Evolutionary conservation across 2,113 vertebrate species (phyloP).

Genomic region (Festucalex cinctus): DNA sequence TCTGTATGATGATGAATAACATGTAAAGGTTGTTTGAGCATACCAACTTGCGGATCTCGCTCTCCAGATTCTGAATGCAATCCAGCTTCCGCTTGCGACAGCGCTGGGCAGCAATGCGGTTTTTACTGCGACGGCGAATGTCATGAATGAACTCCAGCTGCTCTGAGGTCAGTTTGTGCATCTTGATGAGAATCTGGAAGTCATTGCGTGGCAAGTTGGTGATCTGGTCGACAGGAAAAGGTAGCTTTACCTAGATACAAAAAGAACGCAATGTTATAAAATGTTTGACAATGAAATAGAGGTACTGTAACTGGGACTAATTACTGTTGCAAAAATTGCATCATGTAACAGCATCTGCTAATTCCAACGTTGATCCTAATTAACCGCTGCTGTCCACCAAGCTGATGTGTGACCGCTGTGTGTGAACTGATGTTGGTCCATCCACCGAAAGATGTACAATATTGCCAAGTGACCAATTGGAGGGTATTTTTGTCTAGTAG

Average conservation of each 20-base stretch:
- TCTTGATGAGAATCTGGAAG: slow-evolving; percentile 98
- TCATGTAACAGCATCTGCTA: not conserved
- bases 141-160: slow-evolving; percentile 95
- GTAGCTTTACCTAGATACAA: slow-evolving; percentile 84
- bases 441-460: not conserved
- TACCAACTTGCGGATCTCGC: slow-evolving; percentile 92
- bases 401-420: not conserved
- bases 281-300: not conserved
- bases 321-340: not conserved
- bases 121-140: slow-evolving; percentile 90
- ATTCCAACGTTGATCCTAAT: not conserved
- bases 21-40: not conserved
- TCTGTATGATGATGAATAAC: not conserved
- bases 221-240: slow-evolving; percentile 94
- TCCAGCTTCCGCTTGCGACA: slow-evolving; percentile 96
- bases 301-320: not conserved
- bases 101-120: slow-evolving; percentile 91
- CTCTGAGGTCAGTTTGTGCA: slow-evolving; percentile 94
- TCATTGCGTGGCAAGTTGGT: slow-evolving; percentile 94
- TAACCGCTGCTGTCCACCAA: not conserved
- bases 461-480: not conserved
- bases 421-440: not conserved
- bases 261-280: not conserved
- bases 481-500: not conserved
- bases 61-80: slow-evolving; percentile 94